Percentiles rank a stretch among this genome's conserved stretches.
Evolutionary conservation across 1,140 invertebrate genomes (phyloP).

Genomic region (Heliothis subflexa): DNA sequence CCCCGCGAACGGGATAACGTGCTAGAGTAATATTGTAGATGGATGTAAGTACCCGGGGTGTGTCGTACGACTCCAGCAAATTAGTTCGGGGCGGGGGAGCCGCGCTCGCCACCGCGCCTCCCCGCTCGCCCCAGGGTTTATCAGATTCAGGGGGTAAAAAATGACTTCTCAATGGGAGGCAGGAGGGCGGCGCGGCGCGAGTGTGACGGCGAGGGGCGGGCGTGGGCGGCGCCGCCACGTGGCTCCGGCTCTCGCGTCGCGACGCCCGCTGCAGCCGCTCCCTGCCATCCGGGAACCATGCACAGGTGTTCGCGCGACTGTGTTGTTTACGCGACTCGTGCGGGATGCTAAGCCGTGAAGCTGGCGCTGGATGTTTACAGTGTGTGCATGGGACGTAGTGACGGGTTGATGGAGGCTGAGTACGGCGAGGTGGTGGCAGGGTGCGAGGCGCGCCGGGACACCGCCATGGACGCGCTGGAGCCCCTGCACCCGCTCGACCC

Average conservation of each 20-base stretch:
- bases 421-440: slow-evolving; percentile 75
- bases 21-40: slow-evolving; percentile 85
- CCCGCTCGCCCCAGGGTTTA: slow-evolving; percentile 71
- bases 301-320: slow-evolving; percentile 55
- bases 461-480: slow-evolving; percentile 72
- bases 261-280: slow-evolving; percentile 63
- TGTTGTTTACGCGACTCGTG: slow-evolving; percentile 43
- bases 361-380: slow-evolving; percentile 60
- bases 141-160: slow-evolving; percentile 85
- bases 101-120: slow-evolving; percentile 60
- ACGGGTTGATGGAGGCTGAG: slow-evolving; percentile 61
- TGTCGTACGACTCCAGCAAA: slow-evolving; percentile 85
- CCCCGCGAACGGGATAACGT: slow-evolving; percentile 82
- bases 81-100: slow-evolving; percentile 85
- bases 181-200: slow-evolving; percentile 66
- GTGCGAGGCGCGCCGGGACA: slow-evolving; percentile 64
- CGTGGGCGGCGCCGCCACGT: slow-evolving; percentile 79
- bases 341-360: slow-evolving; percentile 54
- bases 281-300: slow-evolving; percentile 55
- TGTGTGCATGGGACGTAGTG: slow-evolving; percentile 66
- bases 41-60: slow-evolving; percentile 85
- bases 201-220: slow-evolving; percentile 72
- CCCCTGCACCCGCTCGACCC: slow-evolving; percentile 85
- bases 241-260: slow-evolving; percentile 67
- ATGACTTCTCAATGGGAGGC: slow-evolving; percentile 85